Conservation (phyloP, 2,797 vertebrate species). For the Oreonectes daqikongensis region DNA sequence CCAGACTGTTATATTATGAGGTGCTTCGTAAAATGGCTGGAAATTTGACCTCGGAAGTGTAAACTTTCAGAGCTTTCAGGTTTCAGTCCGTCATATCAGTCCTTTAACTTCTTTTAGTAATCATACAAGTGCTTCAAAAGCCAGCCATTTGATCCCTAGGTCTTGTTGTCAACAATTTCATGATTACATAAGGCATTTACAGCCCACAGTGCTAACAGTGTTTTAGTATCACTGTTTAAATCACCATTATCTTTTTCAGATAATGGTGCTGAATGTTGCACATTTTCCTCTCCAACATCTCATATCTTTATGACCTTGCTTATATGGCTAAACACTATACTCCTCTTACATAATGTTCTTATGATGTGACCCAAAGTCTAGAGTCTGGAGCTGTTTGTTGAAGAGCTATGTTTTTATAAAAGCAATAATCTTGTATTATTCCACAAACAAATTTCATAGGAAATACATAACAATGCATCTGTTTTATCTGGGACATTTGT, state of each 20-base stretch:
- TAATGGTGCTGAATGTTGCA: conserved; percentile 26
- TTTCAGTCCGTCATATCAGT: too few relatives aligned
- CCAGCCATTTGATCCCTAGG: too few relatives aligned
- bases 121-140: too few relatives aligned
- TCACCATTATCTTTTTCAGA: conserved; percentile 25
- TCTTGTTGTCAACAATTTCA: neutral
- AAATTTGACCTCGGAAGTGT: too few relatives aligned
- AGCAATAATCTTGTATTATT: neutral
- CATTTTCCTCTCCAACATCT: conserved; percentile 33
- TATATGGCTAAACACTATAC: neutral
- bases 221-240: conserved; percentile 18
- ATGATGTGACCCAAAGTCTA: conserved; percentile 8
- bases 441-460: neutral
- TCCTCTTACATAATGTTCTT: conserved; percentile 8
- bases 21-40: too few relatives aligned
- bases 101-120: too few relatives aligned
- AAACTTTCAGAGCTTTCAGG: too few relatives aligned
- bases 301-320: conserved; percentile 43
- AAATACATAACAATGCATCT: neutral
- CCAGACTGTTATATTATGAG: too few relatives aligned
- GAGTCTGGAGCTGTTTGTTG: neutral
- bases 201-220: neutral
- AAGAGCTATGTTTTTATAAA: neutral
- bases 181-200: conserved; percentile 19
- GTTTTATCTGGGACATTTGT: neutral